Percentiles rank a stretch among this genome's conserved stretches.
Evolutionary conservation across 1,140 invertebrate species (phyloP).

Genomic region (Drosophila nigromelanica): DNA sequence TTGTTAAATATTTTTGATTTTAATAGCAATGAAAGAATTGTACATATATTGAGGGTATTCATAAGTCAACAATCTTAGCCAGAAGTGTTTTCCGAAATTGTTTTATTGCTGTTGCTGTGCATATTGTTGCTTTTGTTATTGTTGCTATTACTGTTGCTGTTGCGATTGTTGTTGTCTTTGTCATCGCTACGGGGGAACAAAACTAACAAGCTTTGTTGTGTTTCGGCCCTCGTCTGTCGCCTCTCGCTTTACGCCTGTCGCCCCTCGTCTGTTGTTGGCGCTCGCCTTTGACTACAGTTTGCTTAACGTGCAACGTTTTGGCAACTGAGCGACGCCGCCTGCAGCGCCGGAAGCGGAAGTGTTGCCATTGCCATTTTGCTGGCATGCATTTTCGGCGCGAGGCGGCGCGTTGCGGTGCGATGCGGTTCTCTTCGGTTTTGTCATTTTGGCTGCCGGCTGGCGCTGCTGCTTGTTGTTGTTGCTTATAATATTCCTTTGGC

Average conservation of each 20-base stretch:
- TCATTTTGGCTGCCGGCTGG: slow-evolving; percentile 47
- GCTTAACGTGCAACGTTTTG: slow-evolving; percentile 62
- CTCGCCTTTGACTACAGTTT: slow-evolving; percentile 42
- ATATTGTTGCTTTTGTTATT: slow-evolving; percentile 21
- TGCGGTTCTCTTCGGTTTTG: slow-evolving; percentile 42
- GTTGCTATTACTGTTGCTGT: slow-evolving; percentile 2
- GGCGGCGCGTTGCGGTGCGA: background rate
- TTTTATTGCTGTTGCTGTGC: slow-evolving; percentile 10
- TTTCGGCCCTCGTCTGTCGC: slow-evolving; percentile 43
- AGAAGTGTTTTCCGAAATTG: slow-evolving; percentile 8
- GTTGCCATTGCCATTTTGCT: slow-evolving; percentile 80
- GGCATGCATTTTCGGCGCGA: slow-evolving; percentile 66
- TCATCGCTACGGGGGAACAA: slow-evolving; percentile 50
- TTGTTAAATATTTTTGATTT: too few relatives aligned
- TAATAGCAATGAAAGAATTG: too few relatives aligned
- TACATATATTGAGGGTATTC: slow-evolving; percentile 1
- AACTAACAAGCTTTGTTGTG: slow-evolving; percentile 80
- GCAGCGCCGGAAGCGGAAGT: slow-evolving; percentile 78
- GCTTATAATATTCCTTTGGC: slow-evolving; percentile 75
- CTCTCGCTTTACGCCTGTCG: slow-evolving; percentile 7
- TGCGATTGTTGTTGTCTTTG: slow-evolving; percentile 33
- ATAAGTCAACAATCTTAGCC: background rate
- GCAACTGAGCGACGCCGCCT: slow-evolving; percentile 75
- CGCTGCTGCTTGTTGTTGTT: slow-evolving; percentile 37
- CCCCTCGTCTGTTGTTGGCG: slow-evolving; percentile 15